These are phyloP conservation scores for Tetragonisca angustula DNA, from an alignment of 2,888 invertebrate genomes.

Conservation along the genomic window DNA sequence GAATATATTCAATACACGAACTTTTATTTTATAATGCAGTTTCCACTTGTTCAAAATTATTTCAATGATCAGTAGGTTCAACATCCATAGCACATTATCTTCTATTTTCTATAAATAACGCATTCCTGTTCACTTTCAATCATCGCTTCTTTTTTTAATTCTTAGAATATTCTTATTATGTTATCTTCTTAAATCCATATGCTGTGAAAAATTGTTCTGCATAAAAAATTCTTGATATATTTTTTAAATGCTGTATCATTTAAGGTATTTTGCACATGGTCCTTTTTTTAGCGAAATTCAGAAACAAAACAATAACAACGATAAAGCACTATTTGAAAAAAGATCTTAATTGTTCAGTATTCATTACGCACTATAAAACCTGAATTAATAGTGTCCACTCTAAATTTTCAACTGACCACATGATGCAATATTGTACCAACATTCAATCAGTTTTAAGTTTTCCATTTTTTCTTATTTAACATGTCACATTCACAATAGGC, in stretches of 20 bases:
- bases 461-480: slow-evolving; percentile 41
- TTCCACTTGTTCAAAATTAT: slow-evolving; percentile 29
- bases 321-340: slow-evolving; percentile 64
- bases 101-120: slow-evolving; percentile 56
- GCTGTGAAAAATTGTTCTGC: slow-evolving; percentile 72
- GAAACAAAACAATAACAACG: slow-evolving; percentile 66
- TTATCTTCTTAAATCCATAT: slow-evolving; percentile 57
- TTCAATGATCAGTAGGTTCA: slow-evolving; percentile 32
- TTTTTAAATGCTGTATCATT: slow-evolving; percentile 62
- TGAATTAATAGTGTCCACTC: slow-evolving; percentile 63
- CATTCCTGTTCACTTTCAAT: slow-evolving; percentile 58
- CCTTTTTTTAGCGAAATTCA: slow-evolving; percentile 61
- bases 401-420: slow-evolving; percentile 55
- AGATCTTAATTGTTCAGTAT: slow-evolving; percentile 63
- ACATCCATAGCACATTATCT: slow-evolving; percentile 40
- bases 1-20: slow-evolving; percentile 46
- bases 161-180: slow-evolving; percentile 53
- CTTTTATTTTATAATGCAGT: slow-evolving; percentile 35
- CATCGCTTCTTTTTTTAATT: slow-evolving; percentile 51
- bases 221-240: slow-evolving; percentile 70
- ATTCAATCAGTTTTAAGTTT: slow-evolving; percentile 58
- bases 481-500: slow-evolving; percentile 68
- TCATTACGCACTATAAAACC: slow-evolving; percentile 64
- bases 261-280: slow-evolving; percentile 61
- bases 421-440: slow-evolving; percentile 44